phyloP scores from a whole-genome alignment of 2,888 invertebrate genomes.

The Euphydryas editha region DNA sequence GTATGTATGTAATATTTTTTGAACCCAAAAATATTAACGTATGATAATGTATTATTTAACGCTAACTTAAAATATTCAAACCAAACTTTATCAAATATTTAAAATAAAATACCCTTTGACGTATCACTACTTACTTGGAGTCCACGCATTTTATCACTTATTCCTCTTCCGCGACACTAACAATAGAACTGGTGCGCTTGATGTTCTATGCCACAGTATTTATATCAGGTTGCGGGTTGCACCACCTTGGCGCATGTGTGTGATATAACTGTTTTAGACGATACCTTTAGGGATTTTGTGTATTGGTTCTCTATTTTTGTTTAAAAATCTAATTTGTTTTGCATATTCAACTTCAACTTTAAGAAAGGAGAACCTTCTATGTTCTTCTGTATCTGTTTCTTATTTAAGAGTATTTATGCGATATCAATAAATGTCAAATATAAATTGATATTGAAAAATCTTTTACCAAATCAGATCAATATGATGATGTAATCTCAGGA shows the following conservation, averaged over 20 bases:
- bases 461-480: no score
- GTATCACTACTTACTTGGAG: constrained; percentile 70
- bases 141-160: constrained; percentile 79
- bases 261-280: constrained; percentile 16
- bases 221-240: constrained; percentile 67
- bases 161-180: constrained; percentile 75
- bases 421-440: no score
- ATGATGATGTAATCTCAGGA: no score
- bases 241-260: constrained; percentile 49
- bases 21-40: no score
- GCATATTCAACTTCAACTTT: no score
- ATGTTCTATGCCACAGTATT: constrained; percentile 59
- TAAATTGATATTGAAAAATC: no score
- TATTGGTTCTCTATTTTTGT: constrained; percentile 1
- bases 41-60: no score
- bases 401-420: no score
- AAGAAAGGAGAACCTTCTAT: no score
- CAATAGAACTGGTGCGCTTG: constrained; percentile 78
- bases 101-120: background rate
- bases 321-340: background rate
- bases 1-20: no score
- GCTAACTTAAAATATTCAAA: no score
- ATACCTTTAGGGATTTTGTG: constrained; percentile 26
- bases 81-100: background rate
- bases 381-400: no score